Evolutionary conservation across 2,113 vertebrate species (phyloP).

Genomic region (Lepisosteus oculatus): DNA sequence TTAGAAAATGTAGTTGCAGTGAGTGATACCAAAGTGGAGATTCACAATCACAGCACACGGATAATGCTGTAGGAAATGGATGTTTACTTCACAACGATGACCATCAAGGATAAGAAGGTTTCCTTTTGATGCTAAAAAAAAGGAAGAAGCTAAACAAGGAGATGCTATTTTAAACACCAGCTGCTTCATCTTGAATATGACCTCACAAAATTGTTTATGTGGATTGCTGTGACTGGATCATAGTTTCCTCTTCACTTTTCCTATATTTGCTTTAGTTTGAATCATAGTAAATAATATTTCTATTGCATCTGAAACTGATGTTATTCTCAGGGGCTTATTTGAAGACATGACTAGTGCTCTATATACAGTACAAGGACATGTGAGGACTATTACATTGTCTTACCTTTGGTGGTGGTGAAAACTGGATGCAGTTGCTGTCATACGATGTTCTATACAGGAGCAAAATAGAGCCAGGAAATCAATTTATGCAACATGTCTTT

Average conservation of each 20-base stretch:
- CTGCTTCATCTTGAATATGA: constrained; percentile 50
- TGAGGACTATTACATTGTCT: too few relatives aligned
- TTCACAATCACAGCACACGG: constrained; percentile 34
- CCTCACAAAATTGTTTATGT: constrained; percentile 46
- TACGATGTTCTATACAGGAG: neutral
- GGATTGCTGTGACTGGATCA: constrained; percentile 39
- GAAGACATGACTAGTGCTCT: too few relatives aligned
- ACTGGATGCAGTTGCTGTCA: too few relatives aligned
- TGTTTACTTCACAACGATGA: constrained; percentile 58
- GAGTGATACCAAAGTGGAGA: constrained; percentile 3
- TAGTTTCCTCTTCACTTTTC: constrained; percentile 38
- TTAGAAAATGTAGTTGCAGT: neutral
- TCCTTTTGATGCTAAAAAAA: constrained; percentile 59
- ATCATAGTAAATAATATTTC: constrained; percentile 9
- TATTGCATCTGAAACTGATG: neutral
- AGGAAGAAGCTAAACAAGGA: constrained; percentile 44
- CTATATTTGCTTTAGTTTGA: constrained; percentile 17
- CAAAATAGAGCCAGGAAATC: neutral
- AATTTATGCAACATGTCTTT: too few relatives aligned
- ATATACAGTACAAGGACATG: too few relatives aligned
- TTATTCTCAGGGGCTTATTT: neutral
- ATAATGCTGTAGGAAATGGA: constrained; percentile 58
- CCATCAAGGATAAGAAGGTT: constrained; percentile 53
- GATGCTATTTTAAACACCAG: constrained; percentile 64
- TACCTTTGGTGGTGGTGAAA: too few relatives aligned